A percentile compares a stretch with the other conserved stretches of the same genome.
Evolutionary conservation across 2,113 vertebrate species (phyloP).

Genomic region (Jacana jacana): DNA sequence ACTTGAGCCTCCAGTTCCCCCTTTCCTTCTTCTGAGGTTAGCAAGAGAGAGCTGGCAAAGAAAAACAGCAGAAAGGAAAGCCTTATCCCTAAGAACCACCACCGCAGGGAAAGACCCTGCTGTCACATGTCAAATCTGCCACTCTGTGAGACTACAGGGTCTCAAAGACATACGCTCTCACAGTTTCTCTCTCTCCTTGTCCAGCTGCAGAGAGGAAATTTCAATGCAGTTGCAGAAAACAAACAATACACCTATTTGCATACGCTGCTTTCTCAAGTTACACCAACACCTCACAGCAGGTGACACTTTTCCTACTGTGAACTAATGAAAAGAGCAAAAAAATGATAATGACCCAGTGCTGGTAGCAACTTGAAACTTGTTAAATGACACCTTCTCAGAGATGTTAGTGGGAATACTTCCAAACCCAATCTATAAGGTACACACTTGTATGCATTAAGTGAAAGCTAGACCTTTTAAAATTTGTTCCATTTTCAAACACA

Average conservation of each 20-base stretch:
- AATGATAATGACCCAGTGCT: not conserved
- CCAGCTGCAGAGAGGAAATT: not conserved
- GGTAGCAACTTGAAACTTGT: not conserved
- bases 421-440: not conserved
- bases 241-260: not conserved
- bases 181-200: not conserved
- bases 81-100: not conserved
- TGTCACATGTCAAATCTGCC: not conserved
- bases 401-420: not conserved
- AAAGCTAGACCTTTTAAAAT: not conserved
- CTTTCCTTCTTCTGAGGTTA: not conserved
- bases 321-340: not conserved
- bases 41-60: not conserved
- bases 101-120: not conserved
- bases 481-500: not conserved
- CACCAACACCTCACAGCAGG: fast-evolving
- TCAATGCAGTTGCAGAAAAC: not conserved
- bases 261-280: not conserved
- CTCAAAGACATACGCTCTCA: not conserved
- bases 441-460: not conserved
- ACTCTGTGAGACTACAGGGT: not conserved
- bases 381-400: not conserved
- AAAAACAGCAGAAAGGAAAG: not conserved
- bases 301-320: not conserved
- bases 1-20: not conserved